A percentile compares a stretch with the other conserved stretches of the same genome.
These are phyloP conservation scores for Coenonympha glycerion DNA, from an alignment of 2,888 invertebrate genomes.

Conservation along the genomic window DNA sequence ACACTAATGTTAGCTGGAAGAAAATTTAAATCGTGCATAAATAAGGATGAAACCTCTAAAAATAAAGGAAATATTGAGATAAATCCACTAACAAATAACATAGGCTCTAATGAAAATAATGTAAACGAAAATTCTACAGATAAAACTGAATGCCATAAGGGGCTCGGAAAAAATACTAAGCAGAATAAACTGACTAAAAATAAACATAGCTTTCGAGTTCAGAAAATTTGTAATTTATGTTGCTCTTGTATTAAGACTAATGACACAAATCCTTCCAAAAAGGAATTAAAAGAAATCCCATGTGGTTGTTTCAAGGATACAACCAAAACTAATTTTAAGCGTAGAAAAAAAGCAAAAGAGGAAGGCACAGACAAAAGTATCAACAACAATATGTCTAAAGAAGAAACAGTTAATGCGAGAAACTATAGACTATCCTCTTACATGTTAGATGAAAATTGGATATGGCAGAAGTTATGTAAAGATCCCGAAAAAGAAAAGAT, in stretches of 20 bases:
- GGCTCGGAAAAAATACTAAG: neutral
- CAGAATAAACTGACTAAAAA: neutral
- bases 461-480: constrained; percentile 21
- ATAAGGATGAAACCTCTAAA: neutral
- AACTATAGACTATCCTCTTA: constrained; percentile 41
- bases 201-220: neutral
- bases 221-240: neutral
- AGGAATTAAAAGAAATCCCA: neutral
- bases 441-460: constrained; percentile 41
- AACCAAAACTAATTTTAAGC: constrained; percentile 41
- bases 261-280: neutral
- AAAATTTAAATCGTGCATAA: neutral
- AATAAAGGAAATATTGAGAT: neutral
- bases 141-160: neutral
- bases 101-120: neutral
- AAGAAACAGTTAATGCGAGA: constrained; percentile 34
- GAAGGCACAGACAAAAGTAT: constrained; percentile 5
- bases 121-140: neutral
- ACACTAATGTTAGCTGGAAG: neutral
- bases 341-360: constrained; percentile 41
- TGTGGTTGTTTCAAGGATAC: constrained; percentile 13
- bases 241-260: neutral
- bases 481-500: constrained; percentile 4
- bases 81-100: neutral
- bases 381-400: constrained; percentile 5